These are phyloP conservation scores for Clivina fossor DNA, from an alignment of 2,888 invertebrate genomes.

Conservation along the genomic window DNA sequence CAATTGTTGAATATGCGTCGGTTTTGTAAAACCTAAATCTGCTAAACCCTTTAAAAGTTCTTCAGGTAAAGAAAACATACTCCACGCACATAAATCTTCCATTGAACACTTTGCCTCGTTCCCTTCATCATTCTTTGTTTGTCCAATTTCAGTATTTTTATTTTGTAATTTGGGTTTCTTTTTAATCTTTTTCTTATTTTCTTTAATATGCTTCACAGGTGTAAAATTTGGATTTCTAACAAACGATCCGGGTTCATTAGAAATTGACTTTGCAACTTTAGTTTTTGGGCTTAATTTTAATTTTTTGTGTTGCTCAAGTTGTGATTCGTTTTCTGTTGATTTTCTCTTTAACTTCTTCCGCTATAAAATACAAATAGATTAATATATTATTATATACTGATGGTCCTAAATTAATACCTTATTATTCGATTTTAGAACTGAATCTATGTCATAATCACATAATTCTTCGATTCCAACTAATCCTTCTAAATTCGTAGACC, in stretches of 20 bases:
- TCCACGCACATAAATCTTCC: conserved; percentile 65
- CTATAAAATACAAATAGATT: background rate
- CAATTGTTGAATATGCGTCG: conserved; percentile 86
- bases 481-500: conserved; percentile 61
- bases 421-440: conserved; percentile 45
- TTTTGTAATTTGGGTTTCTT: conserved; percentile 28
- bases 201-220: conserved; percentile 21
- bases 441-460: conserved; percentile 65
- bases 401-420: conserved; percentile 25
- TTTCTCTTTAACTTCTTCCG: conserved; percentile 9
- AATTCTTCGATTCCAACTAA: conserved; percentile 80
- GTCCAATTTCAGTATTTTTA: conserved; percentile 25
- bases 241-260: conserved; percentile 35
- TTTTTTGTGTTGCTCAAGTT: conserved; percentile 10
- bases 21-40: conserved; percentile 74
- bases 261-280: conserved; percentile 38
- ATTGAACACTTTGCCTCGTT: conserved; percentile 46
- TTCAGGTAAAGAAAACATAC: conserved; percentile 67
- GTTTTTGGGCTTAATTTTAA: conserved; percentile 28
- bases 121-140: conserved; percentile 30
- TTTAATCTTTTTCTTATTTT: conserved; percentile 27
- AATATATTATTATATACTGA: background rate
- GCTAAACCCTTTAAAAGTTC: conserved; percentile 71
- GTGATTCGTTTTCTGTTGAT: conserved; percentile 34
- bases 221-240: conserved; percentile 30